Conservation (phyloP, 2,797 vertebrate genomes). For the Lophius americanus region DNA sequence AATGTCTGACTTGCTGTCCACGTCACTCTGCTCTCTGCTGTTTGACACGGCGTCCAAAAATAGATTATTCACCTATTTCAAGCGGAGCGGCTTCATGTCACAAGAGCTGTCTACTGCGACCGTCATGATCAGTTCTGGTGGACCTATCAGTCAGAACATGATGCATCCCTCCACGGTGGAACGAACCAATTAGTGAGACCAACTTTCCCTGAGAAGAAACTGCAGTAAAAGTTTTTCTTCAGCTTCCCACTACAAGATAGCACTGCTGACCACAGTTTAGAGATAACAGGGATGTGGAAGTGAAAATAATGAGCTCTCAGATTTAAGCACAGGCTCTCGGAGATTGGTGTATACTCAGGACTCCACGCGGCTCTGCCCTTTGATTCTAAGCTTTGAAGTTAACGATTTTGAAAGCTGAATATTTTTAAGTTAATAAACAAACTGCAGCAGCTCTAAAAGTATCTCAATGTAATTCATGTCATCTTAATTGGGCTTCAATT, state of each 20-base stretch:
- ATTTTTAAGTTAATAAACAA: conserved; percentile 16
- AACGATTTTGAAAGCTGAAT: no score
- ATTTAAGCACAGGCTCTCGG: neutral
- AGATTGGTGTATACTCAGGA: neutral
- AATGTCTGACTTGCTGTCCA: no score
- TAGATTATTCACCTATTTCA: no score
- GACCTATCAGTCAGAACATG: no score
- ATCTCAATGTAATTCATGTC: conserved; percentile 8
- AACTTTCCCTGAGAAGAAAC: neutral
- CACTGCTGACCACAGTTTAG: neutral
- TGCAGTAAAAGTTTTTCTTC: neutral
- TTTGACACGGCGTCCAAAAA: no score
- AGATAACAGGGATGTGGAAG: conserved; percentile 8
- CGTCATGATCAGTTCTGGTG: no score
- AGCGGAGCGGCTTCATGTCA: neutral
- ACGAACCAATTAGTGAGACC: neutral
- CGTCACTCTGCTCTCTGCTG: no score
- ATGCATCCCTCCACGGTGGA: no score
- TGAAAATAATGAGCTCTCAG: conserved; percentile 38
- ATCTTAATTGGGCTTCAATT: conserved; percentile 30
- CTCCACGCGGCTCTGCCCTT: neutral
- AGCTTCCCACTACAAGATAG: neutral
- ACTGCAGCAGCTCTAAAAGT: neutral
- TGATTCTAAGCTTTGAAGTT: conserved; percentile 16
- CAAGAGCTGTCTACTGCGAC: neutral